Conservation (phyloP, 1,140 invertebrate genomes). For the Anagrus nilaparvatae region DNA sequence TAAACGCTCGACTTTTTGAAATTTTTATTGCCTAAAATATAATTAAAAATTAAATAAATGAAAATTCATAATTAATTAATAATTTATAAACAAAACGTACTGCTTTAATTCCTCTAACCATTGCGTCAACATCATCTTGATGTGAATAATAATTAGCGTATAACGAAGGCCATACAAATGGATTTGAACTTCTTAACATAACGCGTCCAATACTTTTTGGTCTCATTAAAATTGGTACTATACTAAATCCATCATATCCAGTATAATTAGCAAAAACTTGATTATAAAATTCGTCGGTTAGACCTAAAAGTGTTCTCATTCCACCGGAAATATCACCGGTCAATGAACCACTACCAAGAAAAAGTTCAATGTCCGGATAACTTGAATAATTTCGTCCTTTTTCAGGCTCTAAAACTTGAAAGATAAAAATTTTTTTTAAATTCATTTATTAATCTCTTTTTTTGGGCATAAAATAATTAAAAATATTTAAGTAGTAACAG, state of each 20-base stretch:
- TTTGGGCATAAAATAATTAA: too few relatives aligned
- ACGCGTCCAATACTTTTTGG: conserved; percentile 66
- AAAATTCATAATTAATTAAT: conserved; percentile 7
- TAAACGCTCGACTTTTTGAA: conserved; percentile 48
- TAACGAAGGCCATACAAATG: conserved; percentile 61
- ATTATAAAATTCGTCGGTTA: conserved; percentile 51
- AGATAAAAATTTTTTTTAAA: too few relatives aligned
- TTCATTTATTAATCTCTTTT: too few relatives aligned
- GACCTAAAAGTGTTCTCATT: conserved; percentile 50
- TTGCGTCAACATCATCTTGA: conserved; percentile 51
- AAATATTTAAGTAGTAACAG: too few relatives aligned
- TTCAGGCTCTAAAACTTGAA: conserved; percentile 14
- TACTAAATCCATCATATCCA: conserved; percentile 45
- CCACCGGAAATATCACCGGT: conserved; percentile 62
- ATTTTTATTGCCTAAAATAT: conserved; percentile 47
- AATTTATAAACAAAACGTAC: conserved; percentile 33
- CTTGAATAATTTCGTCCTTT: conserved; percentile 29
- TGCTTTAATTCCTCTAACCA: conserved; percentile 64
- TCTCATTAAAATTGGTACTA: conserved; percentile 60
- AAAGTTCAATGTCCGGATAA: conserved; percentile 67
- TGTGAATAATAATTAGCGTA: conserved; percentile 68
- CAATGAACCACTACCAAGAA: conserved; percentile 60
- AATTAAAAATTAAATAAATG: conserved; percentile 10
- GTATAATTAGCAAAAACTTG: conserved; percentile 44
- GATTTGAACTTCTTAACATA: conserved; percentile 55